phyloP scores from a whole-genome alignment of 2,888 invertebrate genomes.

The Torymus tubicola region DNA sequence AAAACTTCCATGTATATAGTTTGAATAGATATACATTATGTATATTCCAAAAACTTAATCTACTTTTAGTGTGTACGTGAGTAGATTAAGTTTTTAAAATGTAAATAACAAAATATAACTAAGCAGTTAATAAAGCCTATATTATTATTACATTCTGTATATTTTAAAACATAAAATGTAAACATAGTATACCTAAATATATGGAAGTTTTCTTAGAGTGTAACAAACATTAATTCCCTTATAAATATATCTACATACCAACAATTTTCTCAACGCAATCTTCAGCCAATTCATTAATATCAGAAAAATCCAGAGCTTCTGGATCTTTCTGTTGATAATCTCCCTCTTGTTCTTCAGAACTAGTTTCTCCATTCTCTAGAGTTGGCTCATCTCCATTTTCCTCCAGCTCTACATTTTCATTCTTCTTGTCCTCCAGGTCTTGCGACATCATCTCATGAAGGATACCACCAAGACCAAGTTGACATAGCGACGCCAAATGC shows the following conservation, averaged over 20 bases:
- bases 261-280: constrained; percentile 79
- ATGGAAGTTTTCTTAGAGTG: too few relatives aligned
- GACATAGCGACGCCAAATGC: constrained; percentile 87
- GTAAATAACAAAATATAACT: too few relatives aligned
- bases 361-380: too few relatives aligned
- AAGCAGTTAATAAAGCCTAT: too few relatives aligned
- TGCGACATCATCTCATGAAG: constrained; percentile 86
- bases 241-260: constrained; percentile 54
- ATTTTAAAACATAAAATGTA: too few relatives aligned
- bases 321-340: constrained; percentile 79
- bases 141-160: too few relatives aligned
- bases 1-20: too few relatives aligned
- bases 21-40: too few relatives aligned
- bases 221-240: not conserved
- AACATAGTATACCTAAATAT: too few relatives aligned
- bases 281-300: constrained; percentile 94
- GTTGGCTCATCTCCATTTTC: constrained; percentile 53
- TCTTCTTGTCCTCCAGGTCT: constrained; percentile 60
- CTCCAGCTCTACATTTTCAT: not conserved
- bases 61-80: too few relatives aligned
- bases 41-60: too few relatives aligned
- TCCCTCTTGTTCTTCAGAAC: constrained; percentile 66
- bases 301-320: constrained; percentile 93
- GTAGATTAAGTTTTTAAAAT: too few relatives aligned
- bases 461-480: constrained; percentile 87